These are phyloP conservation scores for Tenthredo notha DNA, from an alignment of 2,888 invertebrate species.

Conservation along the genomic window DNA sequence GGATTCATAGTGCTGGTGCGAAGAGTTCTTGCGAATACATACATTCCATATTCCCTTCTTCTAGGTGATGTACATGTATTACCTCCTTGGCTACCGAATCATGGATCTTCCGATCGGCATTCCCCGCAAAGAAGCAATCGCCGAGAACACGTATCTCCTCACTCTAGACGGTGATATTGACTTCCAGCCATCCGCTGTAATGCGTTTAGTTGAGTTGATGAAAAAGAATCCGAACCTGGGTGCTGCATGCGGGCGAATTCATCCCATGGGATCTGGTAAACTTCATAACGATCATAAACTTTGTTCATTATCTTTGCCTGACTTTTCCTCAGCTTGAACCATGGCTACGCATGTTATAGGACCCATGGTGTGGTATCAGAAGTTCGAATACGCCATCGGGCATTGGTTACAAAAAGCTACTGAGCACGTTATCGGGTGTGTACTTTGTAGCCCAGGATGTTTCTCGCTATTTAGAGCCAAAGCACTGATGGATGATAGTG, in stretches of 20 bases:
- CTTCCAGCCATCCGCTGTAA: constrained; percentile 97
- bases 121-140: constrained; percentile 95
- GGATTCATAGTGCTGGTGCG: neutral
- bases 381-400: constrained; percentile 94
- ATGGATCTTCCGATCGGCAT: constrained; percentile 97
- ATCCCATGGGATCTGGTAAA: constrained; percentile 93
- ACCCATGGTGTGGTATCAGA: constrained; percentile 92
- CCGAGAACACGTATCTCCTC: constrained; percentile 96
- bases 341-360: constrained; percentile 77
- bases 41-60: constrained; percentile 28
- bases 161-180: constrained; percentile 99
- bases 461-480: constrained; percentile 94
- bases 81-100: constrained; percentile 95
- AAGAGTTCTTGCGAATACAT: neutral
- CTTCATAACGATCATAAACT: constrained; percentile 1
- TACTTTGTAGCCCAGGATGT: constrained; percentile 95
- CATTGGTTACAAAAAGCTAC: constrained; percentile 97
- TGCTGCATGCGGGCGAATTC: constrained; percentile 98
- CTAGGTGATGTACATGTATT: constrained; percentile 99
- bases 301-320: neutral
- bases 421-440: constrained; percentile 94
- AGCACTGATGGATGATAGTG: constrained; percentile 94
- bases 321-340: neutral
- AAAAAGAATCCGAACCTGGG: constrained; percentile 98
- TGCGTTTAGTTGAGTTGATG: constrained; percentile 97